phyloP scores from a whole-genome alignment of 1,140 invertebrate species.

The Achatina immaculata region DNA sequence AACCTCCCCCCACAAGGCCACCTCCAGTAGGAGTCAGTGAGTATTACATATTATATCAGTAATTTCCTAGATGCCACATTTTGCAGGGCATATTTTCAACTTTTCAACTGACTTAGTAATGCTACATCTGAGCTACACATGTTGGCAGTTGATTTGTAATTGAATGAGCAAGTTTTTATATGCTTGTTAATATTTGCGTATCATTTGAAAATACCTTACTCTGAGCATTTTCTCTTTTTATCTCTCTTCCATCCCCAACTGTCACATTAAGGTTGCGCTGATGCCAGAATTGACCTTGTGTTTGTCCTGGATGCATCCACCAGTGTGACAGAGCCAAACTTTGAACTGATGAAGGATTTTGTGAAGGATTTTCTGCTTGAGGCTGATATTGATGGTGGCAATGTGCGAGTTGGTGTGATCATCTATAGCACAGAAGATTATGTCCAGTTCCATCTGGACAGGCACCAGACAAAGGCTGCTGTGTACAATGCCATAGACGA shows the following conservation, averaged over 20 bases:
- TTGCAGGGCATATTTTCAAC: too few relatives aligned
- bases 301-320: slow-evolving; percentile 28
- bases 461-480: neutral
- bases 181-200: too few relatives aligned
- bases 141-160: too few relatives aligned
- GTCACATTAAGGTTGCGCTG: slow-evolving; percentile 22
- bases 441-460: slow-evolving; percentile 26
- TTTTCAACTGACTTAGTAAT: too few relatives aligned
- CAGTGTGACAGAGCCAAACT: slow-evolving; percentile 28
- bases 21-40: neutral
- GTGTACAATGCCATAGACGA: slow-evolving; percentile 24
- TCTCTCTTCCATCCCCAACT: too few relatives aligned
- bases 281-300: slow-evolving; percentile 20
- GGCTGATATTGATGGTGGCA: slow-evolving; percentile 18
- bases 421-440: slow-evolving; percentile 19
- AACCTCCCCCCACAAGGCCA: slow-evolving; percentile 1
- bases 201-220: too few relatives aligned
- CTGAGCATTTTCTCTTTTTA: too few relatives aligned
- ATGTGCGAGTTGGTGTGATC: slow-evolving; percentile 20
- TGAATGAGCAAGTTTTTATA: too few relatives aligned
- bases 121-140: too few relatives aligned
- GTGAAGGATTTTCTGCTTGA: slow-evolving; percentile 22
- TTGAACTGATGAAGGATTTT: slow-evolving; percentile 32
- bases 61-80: too few relatives aligned
- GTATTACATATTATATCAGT: too few relatives aligned